Base-by-base conservation (phyloP, 2,888 invertebrate genomes). In the Sarcophaga variegata region DNA sequence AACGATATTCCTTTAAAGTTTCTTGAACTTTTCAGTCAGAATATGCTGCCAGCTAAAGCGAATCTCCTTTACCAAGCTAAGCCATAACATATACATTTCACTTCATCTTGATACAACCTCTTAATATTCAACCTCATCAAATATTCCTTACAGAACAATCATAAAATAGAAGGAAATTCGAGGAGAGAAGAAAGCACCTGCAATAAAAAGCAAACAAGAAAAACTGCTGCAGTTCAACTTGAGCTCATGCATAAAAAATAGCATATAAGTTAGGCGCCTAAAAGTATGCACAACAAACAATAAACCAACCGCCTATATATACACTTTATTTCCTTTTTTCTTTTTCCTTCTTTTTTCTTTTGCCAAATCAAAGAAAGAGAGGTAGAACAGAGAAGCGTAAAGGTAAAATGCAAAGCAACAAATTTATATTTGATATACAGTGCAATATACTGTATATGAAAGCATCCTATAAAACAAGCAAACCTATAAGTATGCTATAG, bases 251-350 rank as follows among this genome's bases (percentile, higher is more conserved):
- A 77, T 66, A 66, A 76, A 47, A 75, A 76, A 37, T 14, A 8
- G 12, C 59, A 77, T 25, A 54, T 14, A 11, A 77, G 70, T 66
- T 77, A 72, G 77, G 83, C 88, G 83, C 89, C 89, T 89, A 88
- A 90, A 89, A 89, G 83, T 88, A 83, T 83, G 86, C 90, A 88
- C 89, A 88, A 89, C 88, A 89, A 89, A 89, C 70, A 71, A 75
- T 22, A 22, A n/a, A 60, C 22, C 14, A 49, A 37, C 4, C 20
- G 10, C 64, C 11, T 20, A 25, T 25, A 69, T 25, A 62, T 4
- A 27, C 17, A 14, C 10, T 62, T 14, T 17, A 54, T 54, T 54
- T 54, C 17, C 17, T 14, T 54, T 17, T 14, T 14, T 54, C 12
- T 14, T 49, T 49, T 14, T 54, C 10, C 20, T 20, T 20, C 1